These are phyloP conservation scores for Acanthurus tractus DNA, from an alignment of 2,797 vertebrate species.

Conservation along the genomic window DNA sequence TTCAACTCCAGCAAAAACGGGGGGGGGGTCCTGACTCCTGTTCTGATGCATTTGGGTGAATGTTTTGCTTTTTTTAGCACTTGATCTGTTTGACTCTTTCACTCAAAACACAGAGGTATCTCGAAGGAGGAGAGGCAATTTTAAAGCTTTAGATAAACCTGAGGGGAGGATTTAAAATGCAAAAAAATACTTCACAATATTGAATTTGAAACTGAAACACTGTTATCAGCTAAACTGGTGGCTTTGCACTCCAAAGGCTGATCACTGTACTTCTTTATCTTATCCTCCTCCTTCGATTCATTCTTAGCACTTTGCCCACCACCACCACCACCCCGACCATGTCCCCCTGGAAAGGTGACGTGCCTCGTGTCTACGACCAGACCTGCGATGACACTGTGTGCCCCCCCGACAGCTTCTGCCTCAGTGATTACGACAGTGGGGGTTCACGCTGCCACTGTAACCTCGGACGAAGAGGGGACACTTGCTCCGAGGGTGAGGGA, in stretches of 20 bases:
- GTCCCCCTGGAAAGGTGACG: conserved; percentile 71
- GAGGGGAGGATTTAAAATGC: not conserved
- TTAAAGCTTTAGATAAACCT: not conserved
- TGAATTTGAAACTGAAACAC: not conserved
- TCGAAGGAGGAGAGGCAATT: not conserved
- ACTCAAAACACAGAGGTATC: not conserved
- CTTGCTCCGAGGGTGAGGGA: conserved; percentile 88
- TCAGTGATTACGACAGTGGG: conserved; percentile 88
- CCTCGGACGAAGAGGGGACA: conserved; percentile 90
- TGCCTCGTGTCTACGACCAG: conserved; percentile 85
- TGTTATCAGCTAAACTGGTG: not conserved
- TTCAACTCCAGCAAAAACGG: not conserved
- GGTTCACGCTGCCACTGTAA: conserved; percentile 94
- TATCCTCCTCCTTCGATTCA: conserved; percentile 11
- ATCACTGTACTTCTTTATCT: not conserved
- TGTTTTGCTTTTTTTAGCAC: conserved; percentile 5
- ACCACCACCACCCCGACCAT: conserved; percentile 59
- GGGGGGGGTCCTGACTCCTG: not conserved
- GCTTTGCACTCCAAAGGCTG: not conserved
- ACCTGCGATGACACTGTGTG: conserved; percentile 92
- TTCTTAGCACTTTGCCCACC: conserved; percentile 49
- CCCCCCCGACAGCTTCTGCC: conserved; percentile 93
- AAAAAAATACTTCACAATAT: not conserved
- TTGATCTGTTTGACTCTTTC: not conserved
- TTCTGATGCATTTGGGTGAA: conserved; percentile 7